Conservation (phyloP, 2,888 invertebrate genomes). For the Limnephilus marmoratus region DNA sequence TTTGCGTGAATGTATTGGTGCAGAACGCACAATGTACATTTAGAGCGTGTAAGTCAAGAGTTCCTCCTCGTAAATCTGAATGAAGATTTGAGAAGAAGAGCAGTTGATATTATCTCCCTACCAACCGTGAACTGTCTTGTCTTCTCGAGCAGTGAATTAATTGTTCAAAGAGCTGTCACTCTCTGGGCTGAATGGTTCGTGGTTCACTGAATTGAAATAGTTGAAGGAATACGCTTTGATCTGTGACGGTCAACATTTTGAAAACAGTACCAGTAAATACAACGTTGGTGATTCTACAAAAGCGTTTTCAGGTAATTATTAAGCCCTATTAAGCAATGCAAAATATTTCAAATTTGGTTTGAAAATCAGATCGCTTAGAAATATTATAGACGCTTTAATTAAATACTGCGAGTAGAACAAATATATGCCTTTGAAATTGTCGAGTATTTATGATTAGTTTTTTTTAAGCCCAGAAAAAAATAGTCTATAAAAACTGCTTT, state of each 20-base stretch:
- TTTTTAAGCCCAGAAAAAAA: too few species aligned
- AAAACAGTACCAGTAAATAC: neutral
- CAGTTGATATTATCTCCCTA: neutral
- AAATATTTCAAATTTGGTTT: too few species aligned
- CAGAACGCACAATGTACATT: conserved; percentile 14
- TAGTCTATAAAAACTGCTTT: too few species aligned
- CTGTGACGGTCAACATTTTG: neutral
- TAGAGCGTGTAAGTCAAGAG: conserved; percentile 36
- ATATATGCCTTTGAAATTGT: too few species aligned
- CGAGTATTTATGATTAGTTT: too few species aligned
- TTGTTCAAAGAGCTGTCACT: neutral
- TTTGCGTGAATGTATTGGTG: conserved; percentile 12
- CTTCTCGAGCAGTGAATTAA: neutral
- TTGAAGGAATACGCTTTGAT: neutral
- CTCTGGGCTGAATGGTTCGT: neutral
- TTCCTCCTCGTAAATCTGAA: neutral
- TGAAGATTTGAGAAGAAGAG: neutral
- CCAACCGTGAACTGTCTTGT: neutral
- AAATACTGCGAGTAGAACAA: too few species aligned
- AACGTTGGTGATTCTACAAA: neutral
- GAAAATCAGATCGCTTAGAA: too few species aligned
- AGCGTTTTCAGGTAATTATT: too few species aligned
- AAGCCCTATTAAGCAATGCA: too few species aligned
- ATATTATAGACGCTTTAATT: too few species aligned
- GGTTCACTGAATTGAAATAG: neutral